Conservation (phyloP, 2,113 vertebrate species). For the Gymnarchus niloticus region DNA sequence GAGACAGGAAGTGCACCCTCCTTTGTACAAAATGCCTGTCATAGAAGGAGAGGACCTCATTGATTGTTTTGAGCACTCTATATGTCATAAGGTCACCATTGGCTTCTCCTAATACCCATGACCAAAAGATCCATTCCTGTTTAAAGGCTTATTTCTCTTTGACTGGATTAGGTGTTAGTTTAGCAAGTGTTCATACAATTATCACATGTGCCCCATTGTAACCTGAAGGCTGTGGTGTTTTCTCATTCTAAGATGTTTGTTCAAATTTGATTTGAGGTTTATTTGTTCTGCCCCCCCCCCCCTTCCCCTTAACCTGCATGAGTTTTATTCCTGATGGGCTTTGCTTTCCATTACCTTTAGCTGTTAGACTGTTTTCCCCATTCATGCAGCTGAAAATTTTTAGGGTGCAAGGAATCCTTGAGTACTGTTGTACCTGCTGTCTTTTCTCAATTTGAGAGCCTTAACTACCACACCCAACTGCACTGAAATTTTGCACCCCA, state of each 20-base stretch:
- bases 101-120: neutral
- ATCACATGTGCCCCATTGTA: too few species aligned
- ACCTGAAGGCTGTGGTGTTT: too few species aligned
- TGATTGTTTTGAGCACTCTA: neutral
- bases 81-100: neutral
- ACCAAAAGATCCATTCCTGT: neutral
- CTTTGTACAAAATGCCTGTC: neutral
- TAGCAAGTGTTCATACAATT: too few species aligned
- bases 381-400: neutral
- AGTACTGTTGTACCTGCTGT: neutral
- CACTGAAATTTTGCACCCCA: too few species aligned
- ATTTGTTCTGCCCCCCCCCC: too few species aligned
- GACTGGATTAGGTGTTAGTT: too few species aligned
- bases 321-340: neutral
- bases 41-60: neutral
- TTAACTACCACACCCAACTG: neutral
- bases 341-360: neutral
- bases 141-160: too few species aligned
- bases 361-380: neutral
- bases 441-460: neutral
- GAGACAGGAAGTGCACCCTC: neutral
- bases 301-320: too few species aligned
- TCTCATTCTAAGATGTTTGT: too few species aligned
- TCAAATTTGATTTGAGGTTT: too few species aligned
- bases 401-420: neutral